Conservation (phyloP, 2,888 invertebrate genomes). For the Machimus rusticus region DNA sequence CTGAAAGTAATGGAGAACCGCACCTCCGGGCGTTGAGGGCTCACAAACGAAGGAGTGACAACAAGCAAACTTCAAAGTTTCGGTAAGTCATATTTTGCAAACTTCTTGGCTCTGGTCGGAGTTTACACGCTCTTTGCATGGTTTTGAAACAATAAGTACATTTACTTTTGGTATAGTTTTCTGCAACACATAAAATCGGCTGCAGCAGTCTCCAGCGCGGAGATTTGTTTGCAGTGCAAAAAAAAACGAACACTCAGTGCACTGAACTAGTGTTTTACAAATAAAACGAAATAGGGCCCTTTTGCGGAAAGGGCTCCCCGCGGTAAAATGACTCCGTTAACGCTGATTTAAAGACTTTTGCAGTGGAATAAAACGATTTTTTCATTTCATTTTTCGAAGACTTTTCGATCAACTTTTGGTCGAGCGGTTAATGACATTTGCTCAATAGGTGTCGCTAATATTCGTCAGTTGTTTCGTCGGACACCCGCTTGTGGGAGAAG, state of each 20-base stretch:
- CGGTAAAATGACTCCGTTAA: neutral
- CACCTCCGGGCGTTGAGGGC: neutral
- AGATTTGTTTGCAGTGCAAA: neutral
- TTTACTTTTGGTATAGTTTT: neutral
- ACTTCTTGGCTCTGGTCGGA: neutral
- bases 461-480: constrained; percentile 21
- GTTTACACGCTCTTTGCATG: neutral
- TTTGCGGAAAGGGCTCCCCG: neutral
- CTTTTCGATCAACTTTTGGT: neutral
- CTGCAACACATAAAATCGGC: neutral
- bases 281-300: neutral
- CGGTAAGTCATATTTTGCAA: neutral
- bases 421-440: constrained; percentile 41
- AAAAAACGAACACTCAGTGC: neutral
- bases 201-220: neutral
- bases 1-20: neutral
- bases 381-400: neutral
- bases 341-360: neutral
- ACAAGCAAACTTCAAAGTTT: neutral
- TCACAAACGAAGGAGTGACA: neutral
- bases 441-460: constrained; percentile 41
- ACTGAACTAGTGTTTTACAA: neutral
- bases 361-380: neutral
- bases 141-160: neutral
- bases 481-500: neutral